These are phyloP conservation scores for Phymastichus coffea DNA, from an alignment of 1,140 invertebrate species.

Conservation along the genomic window DNA sequence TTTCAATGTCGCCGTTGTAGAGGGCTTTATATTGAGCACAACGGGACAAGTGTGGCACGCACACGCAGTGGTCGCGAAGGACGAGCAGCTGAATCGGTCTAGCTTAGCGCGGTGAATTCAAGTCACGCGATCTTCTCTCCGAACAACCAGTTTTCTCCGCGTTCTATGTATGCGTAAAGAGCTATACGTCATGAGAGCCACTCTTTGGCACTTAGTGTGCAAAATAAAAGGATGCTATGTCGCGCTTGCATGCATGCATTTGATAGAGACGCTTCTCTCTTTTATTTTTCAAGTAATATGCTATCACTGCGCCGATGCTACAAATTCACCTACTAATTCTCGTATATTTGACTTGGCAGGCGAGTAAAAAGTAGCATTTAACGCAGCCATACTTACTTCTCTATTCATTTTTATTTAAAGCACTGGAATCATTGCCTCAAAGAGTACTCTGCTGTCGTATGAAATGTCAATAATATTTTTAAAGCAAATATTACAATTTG, in stretches of 20 bases:
- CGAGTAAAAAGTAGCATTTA: not conserved
- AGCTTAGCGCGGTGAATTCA: slow-evolving; percentile 1
- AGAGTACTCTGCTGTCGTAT: too few species aligned
- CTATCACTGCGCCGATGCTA: slow-evolving; percentile 2
- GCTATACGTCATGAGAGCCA: slow-evolving; percentile 20
- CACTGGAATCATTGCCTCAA: too few species aligned
- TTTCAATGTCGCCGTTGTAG: too few species aligned
- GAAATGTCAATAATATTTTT: too few species aligned
- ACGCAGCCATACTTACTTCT: too few species aligned
- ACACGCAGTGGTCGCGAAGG: not conserved
- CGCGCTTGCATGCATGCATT: too few species aligned
- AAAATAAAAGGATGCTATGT: slow-evolving; percentile 5
- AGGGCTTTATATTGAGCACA: too few species aligned
- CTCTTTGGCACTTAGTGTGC: not conserved
- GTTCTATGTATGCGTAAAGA: slow-evolving; percentile 46
- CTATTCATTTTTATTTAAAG: too few species aligned
- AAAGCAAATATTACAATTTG: too few species aligned
- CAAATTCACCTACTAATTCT: slow-evolving; percentile 18
- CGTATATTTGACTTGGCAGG: not conserved
- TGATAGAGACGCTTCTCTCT: too few species aligned
- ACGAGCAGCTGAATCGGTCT: slow-evolving; percentile 4
- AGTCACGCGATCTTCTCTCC: slow-evolving; percentile 6
- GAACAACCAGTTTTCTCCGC: slow-evolving; percentile 24
- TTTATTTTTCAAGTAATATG: too few species aligned
- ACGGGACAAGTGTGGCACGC: not conserved